phyloP scores from a whole-genome alignment of 2,113 vertebrate genomes.

The Lanius ludovicianus region DNA sequence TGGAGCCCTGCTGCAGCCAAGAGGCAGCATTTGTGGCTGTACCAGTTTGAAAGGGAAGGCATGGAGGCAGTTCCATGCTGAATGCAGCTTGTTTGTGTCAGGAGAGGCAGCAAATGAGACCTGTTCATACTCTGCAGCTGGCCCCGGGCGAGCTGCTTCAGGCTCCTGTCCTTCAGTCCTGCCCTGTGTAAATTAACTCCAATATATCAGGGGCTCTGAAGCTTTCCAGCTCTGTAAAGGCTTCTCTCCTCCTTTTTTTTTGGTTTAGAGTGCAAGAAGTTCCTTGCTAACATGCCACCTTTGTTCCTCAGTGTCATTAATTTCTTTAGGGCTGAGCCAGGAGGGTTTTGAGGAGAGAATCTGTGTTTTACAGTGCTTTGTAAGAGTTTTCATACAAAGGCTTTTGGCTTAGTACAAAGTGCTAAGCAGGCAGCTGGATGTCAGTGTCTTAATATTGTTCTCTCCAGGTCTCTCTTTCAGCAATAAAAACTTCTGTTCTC shows the following conservation, averaged over 20 bases:
- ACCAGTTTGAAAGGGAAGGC: not conserved
- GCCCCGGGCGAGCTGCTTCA: not conserved
- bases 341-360: not conserved
- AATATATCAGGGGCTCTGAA: not conserved
- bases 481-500: not conserved
- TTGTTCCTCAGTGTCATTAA: not conserved
- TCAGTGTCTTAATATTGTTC: not conserved
- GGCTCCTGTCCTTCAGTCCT: not conserved
- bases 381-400: not conserved
- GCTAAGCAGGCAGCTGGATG: not conserved
- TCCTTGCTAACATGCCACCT: not conserved
- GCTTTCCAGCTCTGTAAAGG: not conserved
- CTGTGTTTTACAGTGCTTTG: not conserved
- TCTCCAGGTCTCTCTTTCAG: not conserved
- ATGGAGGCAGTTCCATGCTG: not conserved
- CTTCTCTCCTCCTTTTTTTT: not conserved
- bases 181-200: not conserved
- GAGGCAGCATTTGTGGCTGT: fast-evolving
- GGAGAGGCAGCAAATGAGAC: not conserved
- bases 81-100: not conserved
- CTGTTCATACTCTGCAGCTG: not conserved
- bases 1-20: not conserved
- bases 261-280: not conserved
- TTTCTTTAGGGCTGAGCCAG: not conserved
- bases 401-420: not conserved